Percentiles rank a stretch among this genome's conserved stretches.
phyloP scores from a whole-genome alignment of 2,888 invertebrate species.

The Glaucopsyche alexis region DNA sequence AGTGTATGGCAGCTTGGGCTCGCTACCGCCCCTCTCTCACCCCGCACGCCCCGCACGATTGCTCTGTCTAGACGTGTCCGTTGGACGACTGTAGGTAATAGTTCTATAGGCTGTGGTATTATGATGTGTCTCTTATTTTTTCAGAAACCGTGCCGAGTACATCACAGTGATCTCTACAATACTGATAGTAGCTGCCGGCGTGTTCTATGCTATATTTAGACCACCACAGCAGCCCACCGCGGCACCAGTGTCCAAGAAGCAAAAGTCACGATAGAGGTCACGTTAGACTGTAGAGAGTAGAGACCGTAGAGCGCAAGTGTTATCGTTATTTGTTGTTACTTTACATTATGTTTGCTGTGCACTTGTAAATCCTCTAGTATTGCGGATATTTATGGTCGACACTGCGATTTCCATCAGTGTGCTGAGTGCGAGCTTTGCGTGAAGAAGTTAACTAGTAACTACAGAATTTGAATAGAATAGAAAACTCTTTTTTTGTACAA shows the following conservation, averaged over 20 bases:
- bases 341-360: neutral
- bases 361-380: neutral
- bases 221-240: constrained; percentile 50
- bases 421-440: too few species aligned
- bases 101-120: too few species aligned
- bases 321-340: neutral
- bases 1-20: too few species aligned
- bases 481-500: too few species aligned
- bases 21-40: too few species aligned
- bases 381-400: neutral
- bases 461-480: too few species aligned
- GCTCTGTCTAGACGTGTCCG: too few species aligned
- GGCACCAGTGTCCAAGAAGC: constrained; percentile 43
- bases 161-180: constrained; percentile 79
- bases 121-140: constrained; percentile 36
- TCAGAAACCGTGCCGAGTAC: constrained; percentile 83
- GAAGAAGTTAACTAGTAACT: too few species aligned
- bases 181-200: constrained; percentile 74
- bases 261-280: constrained; percentile 52
- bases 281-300: too few species aligned
- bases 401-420: too few species aligned
- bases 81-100: too few species aligned
- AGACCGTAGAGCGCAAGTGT: neutral
- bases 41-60: too few species aligned
- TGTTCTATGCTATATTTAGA: constrained; percentile 79